Evolutionary conservation across 2,888 invertebrate species (phyloP), one percentile per base, ranked within the genome.

Genomic region (Andrena camellia): DNA sequence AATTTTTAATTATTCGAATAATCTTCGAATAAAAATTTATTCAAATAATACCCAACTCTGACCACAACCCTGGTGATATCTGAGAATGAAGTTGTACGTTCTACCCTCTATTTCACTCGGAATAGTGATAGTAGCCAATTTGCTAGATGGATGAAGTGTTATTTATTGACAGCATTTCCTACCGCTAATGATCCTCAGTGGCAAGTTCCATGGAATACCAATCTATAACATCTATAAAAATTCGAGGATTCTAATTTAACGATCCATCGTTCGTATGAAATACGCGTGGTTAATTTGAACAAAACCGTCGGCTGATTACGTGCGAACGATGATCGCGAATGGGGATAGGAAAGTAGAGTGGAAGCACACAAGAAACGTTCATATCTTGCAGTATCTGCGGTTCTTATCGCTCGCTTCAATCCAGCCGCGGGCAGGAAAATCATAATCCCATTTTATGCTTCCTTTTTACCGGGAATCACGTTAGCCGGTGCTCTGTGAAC

Each of bases 381-480:
- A 7, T 31, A 26, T 52, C 17, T 60, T 10, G 57, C 26, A 26
- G 42, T 20, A 42, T 42, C 42, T 42, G 13, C 31, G 35, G 29
- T 62, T 83, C 75, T 83, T 79, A 83, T 84, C 84, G 83, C 42
- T 33, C 48, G 31, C 59, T 76, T 64, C 50, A 71, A 75, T 70
- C 60, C 67, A 35, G 68, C 75, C 67, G 70, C 54, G 71, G 84
- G 74, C 83, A 83, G 83, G 83, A 78, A 83, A 84, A 84, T 84
- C 83, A 69, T 84, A 79, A 83, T 76, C 75, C 79, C 57, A 60
- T 29, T 83, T 83, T 74, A 71, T 71, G 63, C 78, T 74, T 84
- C 83, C 83, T 76, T 78, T 75, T 50, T 68, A 64, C 62, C 66
- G 71, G 69, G 83, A 77, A 81, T 69, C 78, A 26, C 83, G 79